Percentiles rank a stretch among this genome's conserved stretches.
These are phyloP conservation scores for Carassius carassius DNA, from an alignment of 2,113 vertebrate genomes.

Conservation along the genomic window DNA sequence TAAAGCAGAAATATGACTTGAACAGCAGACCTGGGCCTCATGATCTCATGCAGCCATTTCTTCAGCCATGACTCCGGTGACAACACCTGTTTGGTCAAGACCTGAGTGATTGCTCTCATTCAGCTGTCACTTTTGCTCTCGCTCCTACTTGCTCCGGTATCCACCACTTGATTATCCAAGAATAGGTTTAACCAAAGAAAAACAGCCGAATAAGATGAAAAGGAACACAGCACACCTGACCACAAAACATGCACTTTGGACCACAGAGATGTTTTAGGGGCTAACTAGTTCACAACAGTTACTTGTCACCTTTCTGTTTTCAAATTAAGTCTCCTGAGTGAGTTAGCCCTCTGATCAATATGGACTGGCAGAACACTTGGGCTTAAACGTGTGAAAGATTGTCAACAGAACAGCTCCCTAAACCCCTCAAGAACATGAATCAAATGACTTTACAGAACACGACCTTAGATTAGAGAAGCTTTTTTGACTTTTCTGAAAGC, in stretches of 20 bases:
- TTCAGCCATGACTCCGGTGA: slow-evolving; percentile 41
- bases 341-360: slow-evolving; percentile 38
- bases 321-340: slow-evolving; percentile 25
- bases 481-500: slow-evolving; percentile 12
- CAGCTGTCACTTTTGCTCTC: background rate
- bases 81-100: slow-evolving; percentile 21
- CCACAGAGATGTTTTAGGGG: background rate
- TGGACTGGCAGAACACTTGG: slow-evolving; percentile 36
- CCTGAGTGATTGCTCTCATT: background rate
- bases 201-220: background rate
- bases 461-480: slow-evolving; percentile 9
- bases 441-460: slow-evolving; percentile 14
- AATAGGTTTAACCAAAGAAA: background rate
- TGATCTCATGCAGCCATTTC: slow-evolving; percentile 48
- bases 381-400: slow-evolving; percentile 37
- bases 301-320: slow-evolving; percentile 33
- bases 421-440: slow-evolving; percentile 28
- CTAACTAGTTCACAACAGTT: slow-evolving; percentile 30
- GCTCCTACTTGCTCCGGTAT: background rate
- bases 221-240: slow-evolving; percentile 1
- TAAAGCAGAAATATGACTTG: slow-evolving; percentile 57
- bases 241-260: slow-evolving; percentile 18
- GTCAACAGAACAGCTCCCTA: slow-evolving; percentile 33
- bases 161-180: background rate
- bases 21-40: slow-evolving; percentile 45